Base-by-base conservation (phyloP, 2,888 invertebrate genomes). In the Drosophila merina region DNA sequence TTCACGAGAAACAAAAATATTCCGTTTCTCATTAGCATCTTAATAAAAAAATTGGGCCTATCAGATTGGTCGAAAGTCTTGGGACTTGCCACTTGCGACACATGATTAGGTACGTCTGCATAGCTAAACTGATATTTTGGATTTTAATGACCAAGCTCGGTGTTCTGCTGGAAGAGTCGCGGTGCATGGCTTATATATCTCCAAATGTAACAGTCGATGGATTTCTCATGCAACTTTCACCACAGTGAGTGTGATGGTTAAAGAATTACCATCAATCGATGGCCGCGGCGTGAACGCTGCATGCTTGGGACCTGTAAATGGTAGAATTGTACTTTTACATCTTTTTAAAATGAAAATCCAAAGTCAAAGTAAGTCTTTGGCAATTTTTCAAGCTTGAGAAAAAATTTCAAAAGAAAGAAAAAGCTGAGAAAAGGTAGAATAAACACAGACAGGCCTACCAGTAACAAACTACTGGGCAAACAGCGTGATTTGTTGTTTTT, bases 371-470 rank as follows among this genome's bases (percentile, higher is more conserved):
- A 20, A 20, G 20, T 72, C 67, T 66, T 51, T 70, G 42, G 30
- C 60, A 75, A 83, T 77, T 73, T 69, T 68, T 76, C 74, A 51
- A 60, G 85, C 68, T 69, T 77, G 74, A 72, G 80, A 83, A 86
- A 78, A 86, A 79, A 68, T 66, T 77, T 55, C 51, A 82, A 69
- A 26, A 66, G 76, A 73, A 80, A 81, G 74, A 80, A 77, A 77
- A 77, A 73, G 81, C 84, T 57, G 66, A 44, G 64, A 50, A 54
- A 66, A 36, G 57, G 63, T 45, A 62, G 68, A 55, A 54, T 38
- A 56, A 73, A 72, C 47, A 73, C 66, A 78, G 82, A 79, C 85
- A 76, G 79, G 76, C 66, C 70, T 62, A 58, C 40, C 54, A 49
- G 54, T 14, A 48, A 25, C 66, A 56, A 75, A 47, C 63, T 66